Evolutionary conservation across 1,140 invertebrate species (phyloP).

Genomic region (Aphelinus certus): DNA sequence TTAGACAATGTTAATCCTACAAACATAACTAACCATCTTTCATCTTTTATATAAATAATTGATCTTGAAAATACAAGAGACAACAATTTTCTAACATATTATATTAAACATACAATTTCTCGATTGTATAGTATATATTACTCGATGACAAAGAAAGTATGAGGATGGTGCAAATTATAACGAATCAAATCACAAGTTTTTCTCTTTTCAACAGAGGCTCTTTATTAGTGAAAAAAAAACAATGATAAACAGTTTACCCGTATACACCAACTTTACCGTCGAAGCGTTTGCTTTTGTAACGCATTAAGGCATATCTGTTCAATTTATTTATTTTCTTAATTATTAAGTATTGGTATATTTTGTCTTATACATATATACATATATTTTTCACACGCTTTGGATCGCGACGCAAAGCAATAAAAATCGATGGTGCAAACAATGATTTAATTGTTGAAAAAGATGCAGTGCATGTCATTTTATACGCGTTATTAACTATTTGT

Average conservation of each 20-base stretch:
- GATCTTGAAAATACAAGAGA: slow-evolving; percentile 3
- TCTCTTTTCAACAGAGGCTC: slow-evolving; percentile 9
- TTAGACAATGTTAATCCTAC: background rate
- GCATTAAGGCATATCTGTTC: slow-evolving; percentile 22
- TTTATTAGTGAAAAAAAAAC: slow-evolving; percentile 29
- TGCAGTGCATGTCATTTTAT: slow-evolving; percentile 23
- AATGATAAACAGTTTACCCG: slow-evolving; percentile 12
- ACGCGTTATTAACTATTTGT: background rate
- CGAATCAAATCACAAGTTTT: slow-evolving; percentile 21
- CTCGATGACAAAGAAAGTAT: slow-evolving; percentile 27
- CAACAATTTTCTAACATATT: slow-evolving; percentile 11
- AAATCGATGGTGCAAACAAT: slow-evolving; percentile 8
- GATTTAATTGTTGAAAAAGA: slow-evolving; percentile 12
- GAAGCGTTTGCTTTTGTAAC: background rate
- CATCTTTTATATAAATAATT: slow-evolving; percentile 7
- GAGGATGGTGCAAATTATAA: slow-evolving; percentile 31
- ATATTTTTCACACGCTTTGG: slow-evolving; percentile 29
- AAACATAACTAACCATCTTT: slow-evolving; percentile 23
- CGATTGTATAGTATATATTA: slow-evolving; percentile 13
- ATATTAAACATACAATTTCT: slow-evolving; percentile 11
- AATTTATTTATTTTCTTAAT: slow-evolving; percentile 38
- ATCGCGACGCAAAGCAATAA: slow-evolving; percentile 25
- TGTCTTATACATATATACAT: slow-evolving; percentile 11
- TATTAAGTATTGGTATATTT: slow-evolving; percentile 17
- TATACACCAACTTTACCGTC: slow-evolving; percentile 20